phyloP scores from a whole-genome alignment of 2,797 vertebrate genomes.

The Dryobates pubescens region DNA sequence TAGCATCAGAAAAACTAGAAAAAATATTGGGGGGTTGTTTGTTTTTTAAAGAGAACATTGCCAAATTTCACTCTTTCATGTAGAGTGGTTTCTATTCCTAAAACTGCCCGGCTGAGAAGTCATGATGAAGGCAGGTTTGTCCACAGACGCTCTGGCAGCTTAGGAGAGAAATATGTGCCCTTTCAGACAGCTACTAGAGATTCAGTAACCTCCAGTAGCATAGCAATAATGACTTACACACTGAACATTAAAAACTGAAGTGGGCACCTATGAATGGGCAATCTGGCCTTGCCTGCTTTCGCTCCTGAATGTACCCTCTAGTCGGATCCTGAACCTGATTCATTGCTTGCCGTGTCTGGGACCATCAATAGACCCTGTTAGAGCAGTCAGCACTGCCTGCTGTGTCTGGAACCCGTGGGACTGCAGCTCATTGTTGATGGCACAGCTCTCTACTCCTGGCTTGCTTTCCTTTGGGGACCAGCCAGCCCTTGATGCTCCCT shows the following conservation, averaged over 20 bases:
- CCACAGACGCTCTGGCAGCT: neutral
- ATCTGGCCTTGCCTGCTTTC: neutral
- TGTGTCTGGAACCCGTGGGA: neutral
- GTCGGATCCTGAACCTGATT: neutral
- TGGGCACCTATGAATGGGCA: neutral
- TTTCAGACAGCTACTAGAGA: neutral
- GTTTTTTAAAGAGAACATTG: neutral
- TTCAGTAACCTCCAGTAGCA: neutral
- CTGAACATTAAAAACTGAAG: neutral
- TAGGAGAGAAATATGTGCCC: neutral
- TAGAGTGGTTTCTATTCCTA: neutral
- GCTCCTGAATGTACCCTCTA: neutral
- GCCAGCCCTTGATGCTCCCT: constrained; percentile 8
- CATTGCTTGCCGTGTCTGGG: neutral
- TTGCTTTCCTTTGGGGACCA: neutral
- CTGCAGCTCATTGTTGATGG: neutral
- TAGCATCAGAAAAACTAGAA: neutral
- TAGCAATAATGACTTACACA: neutral
- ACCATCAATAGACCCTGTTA: neutral
- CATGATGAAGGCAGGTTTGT: neutral
- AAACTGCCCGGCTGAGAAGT: neutral
- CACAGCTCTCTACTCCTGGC: neutral
- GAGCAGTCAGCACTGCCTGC: neutral
- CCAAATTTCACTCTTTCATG: neutral
- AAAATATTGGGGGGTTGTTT: neutral